Evolutionary conservation across 2,888 invertebrate species (phyloP).

Genomic region (Lycophotia porphyrea): DNA sequence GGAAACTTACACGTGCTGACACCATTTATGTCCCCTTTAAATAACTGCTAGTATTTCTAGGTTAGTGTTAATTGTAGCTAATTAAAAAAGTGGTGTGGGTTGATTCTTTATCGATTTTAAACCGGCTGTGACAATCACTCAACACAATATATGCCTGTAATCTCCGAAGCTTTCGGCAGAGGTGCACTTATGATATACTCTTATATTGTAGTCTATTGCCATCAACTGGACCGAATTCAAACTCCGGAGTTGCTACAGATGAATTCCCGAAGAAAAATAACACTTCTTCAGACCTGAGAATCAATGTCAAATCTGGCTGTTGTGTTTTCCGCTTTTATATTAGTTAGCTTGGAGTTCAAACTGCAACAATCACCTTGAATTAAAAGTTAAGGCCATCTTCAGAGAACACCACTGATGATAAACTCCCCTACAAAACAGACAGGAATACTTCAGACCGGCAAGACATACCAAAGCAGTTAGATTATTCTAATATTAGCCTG

Average conservation of each 20-base stretch:
- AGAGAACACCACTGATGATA: not conserved
- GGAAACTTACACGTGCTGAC: slow-evolving; percentile 47
- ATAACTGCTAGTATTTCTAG: slow-evolving; percentile 30
- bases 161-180: not conserved
- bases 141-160: not conserved
- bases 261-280: not conserved
- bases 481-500: slow-evolving; percentile 66
- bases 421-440: slow-evolving; percentile 8
- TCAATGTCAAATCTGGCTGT: not conserved
- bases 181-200: not conserved
- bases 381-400: not conserved
- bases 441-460: slow-evolving; percentile 49
- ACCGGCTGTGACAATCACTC: not conserved
- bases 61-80: slow-evolving; percentile 31
- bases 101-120: slow-evolving; percentile 8
- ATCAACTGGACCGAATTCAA: not conserved
- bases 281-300: not conserved
- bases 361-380: not conserved
- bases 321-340: not conserved
- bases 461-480: slow-evolving; percentile 41
- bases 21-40: slow-evolving; percentile 30
- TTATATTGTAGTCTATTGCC: not conserved
- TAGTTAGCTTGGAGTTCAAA: not conserved
- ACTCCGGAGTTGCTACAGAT: not conserved
- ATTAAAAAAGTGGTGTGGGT: slow-evolving; percentile 10